A percentile compares a stretch with the other conserved stretches of the same genome.
Evolutionary conservation across 2,113 vertebrate species (phyloP).

Genomic region (Corythoichthys haematopterus): DNA sequence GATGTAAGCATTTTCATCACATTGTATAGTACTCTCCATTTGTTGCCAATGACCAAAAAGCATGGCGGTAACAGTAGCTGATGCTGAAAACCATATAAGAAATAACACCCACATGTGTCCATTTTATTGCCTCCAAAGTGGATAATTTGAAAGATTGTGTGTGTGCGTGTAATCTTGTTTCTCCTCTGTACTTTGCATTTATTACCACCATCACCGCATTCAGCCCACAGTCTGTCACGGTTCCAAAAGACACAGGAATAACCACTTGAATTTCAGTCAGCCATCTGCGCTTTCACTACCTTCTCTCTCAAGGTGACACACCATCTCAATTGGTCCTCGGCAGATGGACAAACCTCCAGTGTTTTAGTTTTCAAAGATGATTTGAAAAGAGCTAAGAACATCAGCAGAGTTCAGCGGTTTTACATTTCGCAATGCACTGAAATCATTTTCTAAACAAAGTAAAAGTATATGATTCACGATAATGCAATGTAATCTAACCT

Average conservation of each 20-base stretch:
- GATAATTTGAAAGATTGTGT: constrained; percentile 50
- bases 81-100: constrained; percentile 53
- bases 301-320: constrained; percentile 43
- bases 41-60: constrained; percentile 26
- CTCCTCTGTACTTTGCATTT: constrained; percentile 66
- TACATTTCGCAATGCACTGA: constrained; percentile 17
- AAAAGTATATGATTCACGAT: constrained; percentile 42
- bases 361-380: constrained; percentile 5
- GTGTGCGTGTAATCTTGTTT: constrained; percentile 67
- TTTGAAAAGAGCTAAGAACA: constrained; percentile 1
- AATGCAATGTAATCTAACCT: constrained; percentile 46
- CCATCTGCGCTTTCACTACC: constrained; percentile 25
- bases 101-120: constrained; percentile 48
- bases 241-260: constrained; percentile 26
- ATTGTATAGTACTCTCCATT: constrained; percentile 18
- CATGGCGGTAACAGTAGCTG: constrained; percentile 28
- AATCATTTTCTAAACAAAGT: constrained; percentile 31
- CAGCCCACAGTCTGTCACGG: constrained; percentile 46
- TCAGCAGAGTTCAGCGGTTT: constrained; percentile 6
- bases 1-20: constrained; percentile 23
- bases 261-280: constrained; percentile 37
- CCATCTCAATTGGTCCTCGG: neutral
- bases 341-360: constrained; percentile 13
- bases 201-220: constrained; percentile 38
- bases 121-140: constrained; percentile 48